These are phyloP conservation scores for Cantharis rustica DNA, from an alignment of 2,888 invertebrate genomes.

Conservation along the genomic window DNA sequence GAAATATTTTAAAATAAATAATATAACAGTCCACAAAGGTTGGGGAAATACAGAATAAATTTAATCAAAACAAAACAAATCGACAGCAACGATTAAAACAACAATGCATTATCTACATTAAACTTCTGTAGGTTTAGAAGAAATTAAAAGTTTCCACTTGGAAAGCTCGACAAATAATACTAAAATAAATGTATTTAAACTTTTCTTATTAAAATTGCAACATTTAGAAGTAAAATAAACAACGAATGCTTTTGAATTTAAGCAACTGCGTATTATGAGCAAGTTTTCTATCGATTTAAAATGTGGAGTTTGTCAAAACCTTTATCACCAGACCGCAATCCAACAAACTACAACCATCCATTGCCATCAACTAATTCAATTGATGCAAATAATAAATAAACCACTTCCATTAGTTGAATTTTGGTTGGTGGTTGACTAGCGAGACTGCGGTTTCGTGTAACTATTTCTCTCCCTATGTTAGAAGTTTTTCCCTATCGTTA, in stretches of 20 bases:
- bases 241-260: neutral
- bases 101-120: neutral
- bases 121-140: neutral
- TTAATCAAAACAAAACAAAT: neutral
- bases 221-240: neutral
- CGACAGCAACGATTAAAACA: neutral
- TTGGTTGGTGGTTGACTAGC: too few species aligned
- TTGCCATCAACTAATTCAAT: too few species aligned
- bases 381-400: too few species aligned
- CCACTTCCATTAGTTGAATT: too few species aligned
- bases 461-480: too few species aligned
- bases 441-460: too few species aligned
- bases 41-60: neutral
- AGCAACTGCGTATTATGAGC: neutral
- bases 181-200: neutral
- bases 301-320: too few species aligned
- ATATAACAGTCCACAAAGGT: neutral
- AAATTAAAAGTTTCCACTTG: neutral
- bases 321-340: too few species aligned
- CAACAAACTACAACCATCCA: too few species aligned
- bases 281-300: too few species aligned
- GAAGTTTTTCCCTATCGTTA: too few species aligned
- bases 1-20: too few species aligned
- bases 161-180: neutral
- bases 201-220: neutral